Conservation (phyloP, 2,113 vertebrate genomes). For the Chionodraco myersi region DNA sequence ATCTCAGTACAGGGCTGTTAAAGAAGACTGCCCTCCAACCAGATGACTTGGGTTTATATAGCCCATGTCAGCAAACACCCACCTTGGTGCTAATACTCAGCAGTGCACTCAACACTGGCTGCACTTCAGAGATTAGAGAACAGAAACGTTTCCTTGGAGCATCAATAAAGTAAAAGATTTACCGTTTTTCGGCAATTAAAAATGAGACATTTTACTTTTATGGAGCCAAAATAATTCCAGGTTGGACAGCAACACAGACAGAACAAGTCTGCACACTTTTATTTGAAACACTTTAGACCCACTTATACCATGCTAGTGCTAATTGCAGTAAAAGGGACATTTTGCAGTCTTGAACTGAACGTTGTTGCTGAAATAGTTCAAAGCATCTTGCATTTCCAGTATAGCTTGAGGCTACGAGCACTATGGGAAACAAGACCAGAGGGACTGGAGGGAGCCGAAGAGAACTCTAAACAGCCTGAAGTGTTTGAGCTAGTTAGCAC, state of each 20-base stretch:
- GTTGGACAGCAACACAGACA: conserved; percentile 7
- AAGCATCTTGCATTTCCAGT: conserved; percentile 15
- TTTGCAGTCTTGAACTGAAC: conserved; percentile 30
- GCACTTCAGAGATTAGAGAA: neutral
- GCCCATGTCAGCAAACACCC: conserved; percentile 27
- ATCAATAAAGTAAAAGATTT: conserved; percentile 6
- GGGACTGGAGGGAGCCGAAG: conserved; percentile 14
- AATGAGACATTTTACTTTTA: neutral
- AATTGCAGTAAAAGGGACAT: conserved; percentile 30
- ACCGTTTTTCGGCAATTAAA: conserved; percentile 6
- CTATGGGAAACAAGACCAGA: conserved; percentile 26
- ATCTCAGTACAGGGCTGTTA: neutral
- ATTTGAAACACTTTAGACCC: conserved; percentile 7
- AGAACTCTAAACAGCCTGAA: conserved; percentile 37
- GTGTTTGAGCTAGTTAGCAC: conserved; percentile 50
- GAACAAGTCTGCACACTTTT: neutral
- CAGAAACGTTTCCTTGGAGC: conserved; percentile 16
- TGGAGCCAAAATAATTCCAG: neutral
- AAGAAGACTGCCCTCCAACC: conserved; percentile 1
- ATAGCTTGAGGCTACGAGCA: conserved; percentile 10
- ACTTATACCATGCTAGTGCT: conserved; percentile 25
- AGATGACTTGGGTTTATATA: conserved; percentile 32
- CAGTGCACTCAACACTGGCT: conserved; percentile 3
- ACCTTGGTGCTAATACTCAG: conserved; percentile 13
- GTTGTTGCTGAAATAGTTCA: conserved; percentile 33